These are phyloP conservation scores for Gorsachius goisagi DNA, from an alignment of 2,113 vertebrate species.

Conservation along the genomic window DNA sequence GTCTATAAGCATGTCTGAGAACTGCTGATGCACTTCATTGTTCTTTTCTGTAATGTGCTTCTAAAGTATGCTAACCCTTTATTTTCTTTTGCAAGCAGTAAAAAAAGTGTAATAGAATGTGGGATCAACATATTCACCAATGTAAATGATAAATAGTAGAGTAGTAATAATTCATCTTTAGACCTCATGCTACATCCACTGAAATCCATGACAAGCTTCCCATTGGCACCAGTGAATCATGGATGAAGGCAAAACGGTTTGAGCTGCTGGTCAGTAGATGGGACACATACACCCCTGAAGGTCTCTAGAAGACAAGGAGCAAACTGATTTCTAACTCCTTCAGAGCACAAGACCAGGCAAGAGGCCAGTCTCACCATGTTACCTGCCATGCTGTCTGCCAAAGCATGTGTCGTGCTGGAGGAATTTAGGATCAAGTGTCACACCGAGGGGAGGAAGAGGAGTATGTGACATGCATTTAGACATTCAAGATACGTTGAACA, in stretches of 20 bases:
- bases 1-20: not conserved
- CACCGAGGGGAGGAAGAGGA: not conserved
- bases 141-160: not conserved
- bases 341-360: not conserved
- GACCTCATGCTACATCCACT: not conserved
- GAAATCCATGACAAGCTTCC: not conserved
- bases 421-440: not conserved
- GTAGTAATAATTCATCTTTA: not conserved
- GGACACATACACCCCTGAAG: not conserved
- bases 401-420: not conserved
- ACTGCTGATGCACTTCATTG: not conserved
- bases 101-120: not conserved
- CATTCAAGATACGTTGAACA: not conserved
- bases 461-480: not conserved
- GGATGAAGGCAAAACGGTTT: not conserved
- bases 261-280: not conserved
- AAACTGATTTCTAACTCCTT: not conserved
- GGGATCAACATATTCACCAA: not conserved
- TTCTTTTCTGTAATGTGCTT: not conserved
- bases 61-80: not conserved
- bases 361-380: not conserved
- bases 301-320: not conserved
- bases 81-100: not conserved
- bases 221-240: not conserved
- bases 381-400: not conserved